Conservation (phyloP, 2,888 invertebrate genomes). For the Drosophila barbarae region DNA sequence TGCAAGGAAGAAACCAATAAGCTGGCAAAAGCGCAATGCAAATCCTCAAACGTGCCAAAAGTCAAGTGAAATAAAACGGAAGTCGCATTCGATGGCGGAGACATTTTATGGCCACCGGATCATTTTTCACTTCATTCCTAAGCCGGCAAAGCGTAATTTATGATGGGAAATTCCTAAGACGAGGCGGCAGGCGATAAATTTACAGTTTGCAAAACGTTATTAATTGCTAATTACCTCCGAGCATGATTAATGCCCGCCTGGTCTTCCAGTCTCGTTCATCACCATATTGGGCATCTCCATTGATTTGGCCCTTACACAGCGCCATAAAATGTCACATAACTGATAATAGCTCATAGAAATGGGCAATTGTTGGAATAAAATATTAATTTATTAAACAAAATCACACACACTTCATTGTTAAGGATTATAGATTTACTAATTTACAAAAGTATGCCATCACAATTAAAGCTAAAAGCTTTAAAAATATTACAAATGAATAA, state of each 20-base stretch:
- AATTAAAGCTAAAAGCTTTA: no score
- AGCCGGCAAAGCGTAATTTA: conserved; percentile 47
- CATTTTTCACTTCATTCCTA: conserved; percentile 40
- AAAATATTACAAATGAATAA: neutral
- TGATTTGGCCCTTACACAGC: conserved; percentile 14
- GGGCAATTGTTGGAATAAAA: no score
- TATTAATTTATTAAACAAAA: no score
- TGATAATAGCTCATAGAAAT: no score
- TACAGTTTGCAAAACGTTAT: conserved; percentile 65
- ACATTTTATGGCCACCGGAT: conserved; percentile 34
- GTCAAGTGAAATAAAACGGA: conserved; percentile 22
- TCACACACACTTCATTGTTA: no score
- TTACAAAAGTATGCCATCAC: neutral
- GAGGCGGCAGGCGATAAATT: conserved; percentile 57
- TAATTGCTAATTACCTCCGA: conserved; percentile 70
- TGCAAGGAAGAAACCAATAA: conserved; percentile 17
- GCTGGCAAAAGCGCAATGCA: conserved; percentile 17
- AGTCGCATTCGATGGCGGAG: conserved; percentile 31
- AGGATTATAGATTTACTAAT: no score
- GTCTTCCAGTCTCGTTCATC: conserved; percentile 29
- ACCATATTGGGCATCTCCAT: conserved; percentile 41
- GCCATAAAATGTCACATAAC: neutral
- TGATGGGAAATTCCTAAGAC: conserved; percentile 40
- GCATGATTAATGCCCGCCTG: conserved; percentile 63
- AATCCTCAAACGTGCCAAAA: conserved; percentile 23